Conservation (phyloP, 2,113 vertebrate species). For the Zosterops japonicus region DNA sequence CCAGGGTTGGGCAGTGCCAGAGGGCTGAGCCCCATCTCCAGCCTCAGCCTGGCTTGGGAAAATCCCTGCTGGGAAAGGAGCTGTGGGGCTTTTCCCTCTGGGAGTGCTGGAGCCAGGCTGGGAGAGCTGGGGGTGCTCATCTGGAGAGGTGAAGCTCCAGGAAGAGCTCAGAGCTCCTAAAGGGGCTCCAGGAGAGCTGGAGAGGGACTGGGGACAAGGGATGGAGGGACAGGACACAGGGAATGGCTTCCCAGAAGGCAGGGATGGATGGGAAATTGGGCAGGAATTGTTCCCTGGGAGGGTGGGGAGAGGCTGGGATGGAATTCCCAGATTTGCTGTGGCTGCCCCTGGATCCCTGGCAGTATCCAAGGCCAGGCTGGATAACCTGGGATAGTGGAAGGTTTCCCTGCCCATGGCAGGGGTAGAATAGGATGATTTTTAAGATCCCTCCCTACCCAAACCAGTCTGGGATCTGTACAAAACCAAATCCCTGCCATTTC, state of each 20-base stretch:
- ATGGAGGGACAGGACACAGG: not conserved
- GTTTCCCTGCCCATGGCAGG: not conserved
- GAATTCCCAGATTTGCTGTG: not conserved
- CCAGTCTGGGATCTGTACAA: not conserved
- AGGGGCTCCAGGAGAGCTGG: not conserved
- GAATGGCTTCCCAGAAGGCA: not conserved
- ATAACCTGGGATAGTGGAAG: not conserved
- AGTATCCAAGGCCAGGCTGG: not conserved
- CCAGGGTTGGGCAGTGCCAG: not conserved
- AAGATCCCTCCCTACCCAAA: too few relatives aligned
- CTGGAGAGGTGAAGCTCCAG: not conserved
- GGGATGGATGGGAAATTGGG: fast-evolving
- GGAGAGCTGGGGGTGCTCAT: not conserved
- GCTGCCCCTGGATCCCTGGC: not conserved
- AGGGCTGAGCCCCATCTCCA: not conserved
- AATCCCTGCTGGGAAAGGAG: not conserved
- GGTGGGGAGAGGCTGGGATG: fast-evolving
- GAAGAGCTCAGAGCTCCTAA: not conserved
- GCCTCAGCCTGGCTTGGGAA: not conserved
- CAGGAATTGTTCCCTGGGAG: not conserved
- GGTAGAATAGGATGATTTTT: fast-evolving
- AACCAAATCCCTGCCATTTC: not conserved
- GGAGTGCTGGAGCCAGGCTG: not conserved
- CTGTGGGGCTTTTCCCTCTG: not conserved
- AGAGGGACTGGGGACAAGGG: not conserved